Conservation (phyloP, 2,888 invertebrate genomes). For the Microctonus hyperodae region DNA sequence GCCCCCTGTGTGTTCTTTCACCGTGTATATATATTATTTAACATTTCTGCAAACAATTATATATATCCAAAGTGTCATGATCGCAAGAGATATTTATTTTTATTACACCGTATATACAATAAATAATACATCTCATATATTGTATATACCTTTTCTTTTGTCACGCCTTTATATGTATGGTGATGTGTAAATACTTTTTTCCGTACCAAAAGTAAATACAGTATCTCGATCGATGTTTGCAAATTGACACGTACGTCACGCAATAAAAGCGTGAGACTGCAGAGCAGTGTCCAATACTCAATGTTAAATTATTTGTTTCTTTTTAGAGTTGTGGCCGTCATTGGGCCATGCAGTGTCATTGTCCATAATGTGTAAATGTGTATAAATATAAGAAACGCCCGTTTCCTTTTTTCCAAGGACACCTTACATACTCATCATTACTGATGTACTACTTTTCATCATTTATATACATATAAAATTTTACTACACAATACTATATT, state of each 20-base stretch:
- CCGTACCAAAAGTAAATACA: conserved; percentile 3
- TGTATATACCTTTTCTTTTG: conserved; percentile 14
- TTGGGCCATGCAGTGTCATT: background rate
- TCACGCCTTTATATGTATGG: conserved; percentile 8
- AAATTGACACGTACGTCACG: conserved; percentile 24
- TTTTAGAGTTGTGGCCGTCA: background rate
- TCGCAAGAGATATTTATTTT: conserved; percentile 26
- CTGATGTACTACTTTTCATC: background rate
- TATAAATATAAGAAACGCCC: conserved; percentile 17
- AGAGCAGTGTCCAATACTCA: background rate
- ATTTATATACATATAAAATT: background rate
- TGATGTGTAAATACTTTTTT: conserved; percentile 20
- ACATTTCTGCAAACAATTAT: conserved; percentile 12
- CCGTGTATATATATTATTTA: background rate
- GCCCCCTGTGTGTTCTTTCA: background rate
- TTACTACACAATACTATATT: background rate
- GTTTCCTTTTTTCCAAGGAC: conserved; percentile 23
- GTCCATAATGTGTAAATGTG: background rate
- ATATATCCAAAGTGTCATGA: conserved; percentile 10
- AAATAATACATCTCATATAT: too few relatives aligned
- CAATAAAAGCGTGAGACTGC: conserved; percentile 12
- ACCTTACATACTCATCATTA: conserved; percentile 5
- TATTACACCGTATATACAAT: conserved; percentile 11
- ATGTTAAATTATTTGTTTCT: conserved; percentile 9
- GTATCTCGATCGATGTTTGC: conserved; percentile 2